Conservation (phyloP, 1,140 invertebrate species). For the Drosophila persimilis region DNA sequence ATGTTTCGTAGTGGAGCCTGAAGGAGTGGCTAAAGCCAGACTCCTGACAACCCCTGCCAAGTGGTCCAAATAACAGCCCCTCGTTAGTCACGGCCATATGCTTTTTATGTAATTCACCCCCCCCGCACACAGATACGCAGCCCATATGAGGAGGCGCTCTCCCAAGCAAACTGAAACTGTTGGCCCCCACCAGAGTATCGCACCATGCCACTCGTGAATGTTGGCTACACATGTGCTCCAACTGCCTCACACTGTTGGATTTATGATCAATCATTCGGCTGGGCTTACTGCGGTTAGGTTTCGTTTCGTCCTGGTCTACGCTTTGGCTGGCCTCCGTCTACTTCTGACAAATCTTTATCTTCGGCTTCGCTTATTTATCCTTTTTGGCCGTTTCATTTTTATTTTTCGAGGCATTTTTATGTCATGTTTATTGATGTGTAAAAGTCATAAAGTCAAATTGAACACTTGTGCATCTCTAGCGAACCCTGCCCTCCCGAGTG, state of each 20-base stretch:
- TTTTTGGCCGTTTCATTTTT: constrained; percentile 75
- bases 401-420: constrained; percentile 71
- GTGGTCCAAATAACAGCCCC: constrained; percentile 67
- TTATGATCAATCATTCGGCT: constrained; percentile 77
- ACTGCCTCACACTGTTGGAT: constrained; percentile 40
- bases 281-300: constrained; percentile 68
- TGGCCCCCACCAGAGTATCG: too few relatives aligned
- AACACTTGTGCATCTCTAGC: constrained; percentile 65
- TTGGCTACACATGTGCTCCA: constrained; percentile 46
- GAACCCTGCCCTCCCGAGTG: constrained; percentile 14
- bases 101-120: constrained; percentile 73
- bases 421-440: constrained; percentile 82
- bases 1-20: constrained; percentile 31
- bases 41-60: constrained; percentile 37
- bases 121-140: constrained; percentile 5
- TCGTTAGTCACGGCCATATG: constrained; percentile 80
- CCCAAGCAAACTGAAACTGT: background rate
- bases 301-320: constrained; percentile 24
- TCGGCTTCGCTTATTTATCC: constrained; percentile 76
- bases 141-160: background rate
- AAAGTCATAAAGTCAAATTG: constrained; percentile 82
- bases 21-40: constrained; percentile 28
- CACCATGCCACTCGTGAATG: constrained; percentile 17
- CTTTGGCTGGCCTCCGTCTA: constrained; percentile 1
- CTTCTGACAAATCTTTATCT: constrained; percentile 76